Base-by-base conservation (phyloP, 2,888 invertebrate genomes). In the Heliothis peltigera region DNA sequence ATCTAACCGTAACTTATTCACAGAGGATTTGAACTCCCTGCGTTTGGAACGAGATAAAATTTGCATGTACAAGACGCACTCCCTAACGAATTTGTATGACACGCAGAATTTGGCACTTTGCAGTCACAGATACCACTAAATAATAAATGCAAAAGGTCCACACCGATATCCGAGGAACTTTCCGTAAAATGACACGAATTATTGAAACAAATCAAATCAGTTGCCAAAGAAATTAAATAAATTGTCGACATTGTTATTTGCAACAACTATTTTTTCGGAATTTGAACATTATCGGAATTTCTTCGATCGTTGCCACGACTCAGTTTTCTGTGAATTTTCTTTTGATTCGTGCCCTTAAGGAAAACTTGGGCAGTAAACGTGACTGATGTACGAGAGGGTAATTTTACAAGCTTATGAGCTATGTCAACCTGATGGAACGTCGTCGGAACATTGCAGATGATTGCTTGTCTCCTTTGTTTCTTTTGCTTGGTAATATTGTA, bases 1-100 rank as follows among this genome's bases (percentile, higher is more conserved):
- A 39, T 39, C 39, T 5, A 39, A 39, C 39, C 39, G 5, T n/a
- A 4, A 5, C 15, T 15, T 5, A 12, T 44, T 44, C 3, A 44
- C 19, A 7, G 21, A 2, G 1, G 28, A 35, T 7, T 43, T 1
- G 1, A 49, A 28, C 21, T 18, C 22, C 35, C 21, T 44, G 7
- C 19, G 49, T 51, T 54, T 17, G 21, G 18, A 21, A 17, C 43
- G 32, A 43, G 39, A 47, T 42, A 64, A 53, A n/a, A 77, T 77
- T 77, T 77, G 67, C 65, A 77, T 77, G 65, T 64, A 64, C 53
- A 65, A 65, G 56, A 44, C 61, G 44, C 53, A 43, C 32, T 46
- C 32, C 35, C 43, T 63, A 59, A 69, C 62, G 43, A 69, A 66
- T 77, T 65, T 60, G 62, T 66, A 55, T 35, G 58, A 54, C 56